Conservation (phyloP, 1,140 invertebrate species). For the Cherax destructor region DNA sequence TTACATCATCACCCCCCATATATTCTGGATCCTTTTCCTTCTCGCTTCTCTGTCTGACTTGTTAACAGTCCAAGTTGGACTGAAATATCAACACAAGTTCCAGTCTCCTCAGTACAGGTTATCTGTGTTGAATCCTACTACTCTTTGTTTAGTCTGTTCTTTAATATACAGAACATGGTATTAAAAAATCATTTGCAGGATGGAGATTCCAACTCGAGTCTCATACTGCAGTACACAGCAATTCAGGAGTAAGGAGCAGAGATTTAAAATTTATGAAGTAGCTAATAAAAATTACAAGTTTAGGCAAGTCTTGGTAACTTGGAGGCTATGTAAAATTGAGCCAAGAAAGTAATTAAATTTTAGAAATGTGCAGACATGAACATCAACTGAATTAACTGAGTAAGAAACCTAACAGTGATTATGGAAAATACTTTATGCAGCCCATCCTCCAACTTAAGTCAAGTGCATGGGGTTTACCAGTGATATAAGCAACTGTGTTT, state of each 20-base stretch:
- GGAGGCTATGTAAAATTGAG: background rate
- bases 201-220: background rate
- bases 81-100: too few species aligned
- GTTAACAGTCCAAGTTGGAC: too few species aligned
- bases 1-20: too few species aligned
- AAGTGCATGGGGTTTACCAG: too few species aligned
- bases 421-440: background rate
- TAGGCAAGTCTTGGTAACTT: background rate
- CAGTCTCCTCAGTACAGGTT: too few species aligned
- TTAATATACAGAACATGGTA: background rate
- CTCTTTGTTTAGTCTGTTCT: background rate
- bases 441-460: too few species aligned
- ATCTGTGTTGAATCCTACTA: background rate
- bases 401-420: background rate
- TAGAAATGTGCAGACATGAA: background rate
- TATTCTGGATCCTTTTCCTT: too few species aligned
- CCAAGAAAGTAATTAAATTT: background rate
- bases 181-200: background rate
- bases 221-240: too few species aligned
- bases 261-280: background rate
- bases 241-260: background rate
- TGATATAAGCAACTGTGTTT: too few species aligned
- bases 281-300: background rate
- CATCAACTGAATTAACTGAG: background rate
- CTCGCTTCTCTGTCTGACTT: too few species aligned